Conservation (phyloP, 2,888 invertebrate species). For the Zelleria hepariella region DNA sequence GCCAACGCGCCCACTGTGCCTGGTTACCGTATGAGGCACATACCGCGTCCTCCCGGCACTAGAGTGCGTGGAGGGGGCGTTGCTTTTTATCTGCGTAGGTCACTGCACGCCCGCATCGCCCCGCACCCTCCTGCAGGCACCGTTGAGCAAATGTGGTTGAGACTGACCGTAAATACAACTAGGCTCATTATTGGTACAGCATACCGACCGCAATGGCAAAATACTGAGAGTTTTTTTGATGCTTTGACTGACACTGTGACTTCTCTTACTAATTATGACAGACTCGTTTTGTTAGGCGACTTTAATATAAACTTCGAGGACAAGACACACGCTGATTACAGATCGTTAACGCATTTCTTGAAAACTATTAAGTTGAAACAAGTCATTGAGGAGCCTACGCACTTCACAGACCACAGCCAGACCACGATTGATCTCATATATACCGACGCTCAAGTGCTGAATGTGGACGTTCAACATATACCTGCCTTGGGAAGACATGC, state of each 20-base stretch:
- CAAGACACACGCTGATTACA: no score
- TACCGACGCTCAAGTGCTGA: no score
- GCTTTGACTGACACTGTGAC: constrained; percentile 2
- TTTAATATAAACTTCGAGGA: no score
- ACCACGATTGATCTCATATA: no score
- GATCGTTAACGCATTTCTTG: no score
- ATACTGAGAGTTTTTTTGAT: constrained; percentile 4
- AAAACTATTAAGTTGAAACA: no score
- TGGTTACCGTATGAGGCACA: constrained; percentile 16
- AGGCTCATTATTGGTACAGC: constrained; percentile 4
- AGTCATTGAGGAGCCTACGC: no score
- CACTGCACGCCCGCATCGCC: background rate
- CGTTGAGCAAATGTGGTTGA: constrained; percentile 7
- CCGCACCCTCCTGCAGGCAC: background rate
- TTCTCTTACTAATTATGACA: background rate
- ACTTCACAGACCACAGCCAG: no score
- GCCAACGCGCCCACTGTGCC: constrained; percentile 15
- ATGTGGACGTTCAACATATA: no score
- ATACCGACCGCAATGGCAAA: constrained; percentile 5
- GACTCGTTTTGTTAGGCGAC: background rate
- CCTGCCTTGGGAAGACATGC: no score
- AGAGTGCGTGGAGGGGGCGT: constrained; percentile 16
- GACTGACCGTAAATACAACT: background rate
- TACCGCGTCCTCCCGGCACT: constrained; percentile 8
- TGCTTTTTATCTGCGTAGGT: constrained; percentile 13